A percentile compares a stretch with the other conserved stretches of the same genome.
phyloP scores from a whole-genome alignment of 1,140 invertebrate species.

The Mizuhopecten yessoensis region DNA sequence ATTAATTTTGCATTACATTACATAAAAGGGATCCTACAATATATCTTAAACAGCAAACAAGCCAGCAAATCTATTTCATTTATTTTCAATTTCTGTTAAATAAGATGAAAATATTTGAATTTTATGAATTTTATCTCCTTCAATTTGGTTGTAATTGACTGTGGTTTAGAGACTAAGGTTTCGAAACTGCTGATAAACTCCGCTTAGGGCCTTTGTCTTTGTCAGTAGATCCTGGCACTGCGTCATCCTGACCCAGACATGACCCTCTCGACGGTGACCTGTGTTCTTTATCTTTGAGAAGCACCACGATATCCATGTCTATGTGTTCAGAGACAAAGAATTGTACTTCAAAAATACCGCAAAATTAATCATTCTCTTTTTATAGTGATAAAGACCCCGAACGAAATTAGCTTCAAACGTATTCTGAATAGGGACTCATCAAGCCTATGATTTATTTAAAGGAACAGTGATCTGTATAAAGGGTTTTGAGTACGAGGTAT shows the following conservation, averaged over 20 bases:
- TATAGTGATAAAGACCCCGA: not conserved
- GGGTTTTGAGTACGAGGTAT: too few species aligned
- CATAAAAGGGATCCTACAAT: too few species aligned
- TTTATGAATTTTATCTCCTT: too few species aligned
- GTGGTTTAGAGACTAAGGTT: too few species aligned
- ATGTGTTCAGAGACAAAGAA: not conserved
- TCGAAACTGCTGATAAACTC: too few species aligned
- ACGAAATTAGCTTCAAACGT: not conserved
- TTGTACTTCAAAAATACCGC: not conserved
- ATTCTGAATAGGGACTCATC: not conserved
- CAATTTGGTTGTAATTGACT: too few species aligned
- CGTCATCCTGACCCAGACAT: not conserved
- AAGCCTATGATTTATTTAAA: not conserved
- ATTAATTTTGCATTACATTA: too few species aligned
- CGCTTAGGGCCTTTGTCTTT: not conserved
- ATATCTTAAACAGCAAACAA: too few species aligned
- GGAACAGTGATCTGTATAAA: not conserved
- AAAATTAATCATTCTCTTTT: not conserved
- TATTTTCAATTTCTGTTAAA: too few species aligned
- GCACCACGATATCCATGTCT: not conserved
- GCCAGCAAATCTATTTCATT: too few species aligned
- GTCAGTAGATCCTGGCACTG: not conserved
- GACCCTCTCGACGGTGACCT: not conserved
- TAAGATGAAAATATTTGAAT: too few species aligned
- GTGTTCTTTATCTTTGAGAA: not conserved